phyloP scores from a whole-genome alignment of 2,888 invertebrate genomes.

The Trissolcus brochymenae region DNA sequence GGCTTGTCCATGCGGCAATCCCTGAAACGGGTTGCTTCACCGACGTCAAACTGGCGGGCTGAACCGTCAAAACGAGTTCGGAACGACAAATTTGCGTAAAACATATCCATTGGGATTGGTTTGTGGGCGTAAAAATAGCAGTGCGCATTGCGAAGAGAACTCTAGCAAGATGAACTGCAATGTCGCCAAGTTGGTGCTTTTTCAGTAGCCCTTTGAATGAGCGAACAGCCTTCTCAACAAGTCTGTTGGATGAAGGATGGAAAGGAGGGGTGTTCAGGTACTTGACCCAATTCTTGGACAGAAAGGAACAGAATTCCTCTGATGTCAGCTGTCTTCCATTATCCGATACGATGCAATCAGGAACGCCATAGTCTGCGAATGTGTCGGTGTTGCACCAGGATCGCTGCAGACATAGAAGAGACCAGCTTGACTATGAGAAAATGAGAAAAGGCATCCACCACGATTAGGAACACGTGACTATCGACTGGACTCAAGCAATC shows the following conservation, averaged over 20 bases:
- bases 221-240: constrained; percentile 7
- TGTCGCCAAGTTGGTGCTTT: constrained; percentile 7
- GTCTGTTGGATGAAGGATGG: constrained; percentile 13
- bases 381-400: constrained; percentile 2
- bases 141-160: constrained; percentile 18
- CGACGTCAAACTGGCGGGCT: neutral
- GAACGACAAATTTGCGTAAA: constrained; percentile 2
- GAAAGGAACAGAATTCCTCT: constrained; percentile 7
- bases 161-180: constrained; percentile 9
- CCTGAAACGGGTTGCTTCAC: neutral
- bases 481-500: constrained; percentile 28
- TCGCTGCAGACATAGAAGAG: constrained; percentile 16
- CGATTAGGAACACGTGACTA: constrained; percentile 11
- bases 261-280: constrained; percentile 14
- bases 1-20: neutral
- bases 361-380: constrained; percentile 14
- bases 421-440: constrained; percentile 18
- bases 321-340: constrained; percentile 14
- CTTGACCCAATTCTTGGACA: constrained; percentile 10
- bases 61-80: neutral
- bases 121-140: constrained; percentile 3
- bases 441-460: constrained; percentile 16
- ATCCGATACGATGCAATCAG: constrained; percentile 12
- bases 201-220: constrained; percentile 12
- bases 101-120: neutral